Evolutionary conservation across 2,113 vertebrate species (phyloP), one percentile per base, ranked within the genome.

Genomic region (Spilogale gracilis): DNA sequence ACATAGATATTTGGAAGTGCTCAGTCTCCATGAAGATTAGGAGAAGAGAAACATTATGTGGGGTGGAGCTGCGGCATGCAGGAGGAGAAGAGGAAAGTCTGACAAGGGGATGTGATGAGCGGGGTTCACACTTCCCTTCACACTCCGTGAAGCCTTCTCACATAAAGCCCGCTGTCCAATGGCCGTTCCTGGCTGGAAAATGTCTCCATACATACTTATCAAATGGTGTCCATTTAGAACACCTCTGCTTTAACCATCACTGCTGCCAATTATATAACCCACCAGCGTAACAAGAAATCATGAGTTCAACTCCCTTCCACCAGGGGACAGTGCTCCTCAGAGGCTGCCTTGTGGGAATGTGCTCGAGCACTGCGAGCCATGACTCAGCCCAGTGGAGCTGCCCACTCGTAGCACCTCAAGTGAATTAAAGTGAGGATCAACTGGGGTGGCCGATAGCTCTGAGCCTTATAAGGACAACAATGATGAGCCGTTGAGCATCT

Each of bases 281-380:
- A 50, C 60, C n/a, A 80, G 25, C 0, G 23, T 45, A 48, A 74
- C 30, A 23, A 23, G 50, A 25, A n/a, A 30, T 20, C 1, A 3
- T 0, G 60, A 23, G 48, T 43, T 11, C n/a, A 8, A 1, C 23
- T 32, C 60, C 54, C 30, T n/a, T 14, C 61, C 27, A 21, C 17
- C 56, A 4, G 50, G n/a, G 85, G 25, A 54, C 0, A 18, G 8
- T 27, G 6, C 27, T 17, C 43, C 65, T n/a, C 2, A 1, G 65
- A 17, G 60, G 38, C 38, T 69, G 78, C 56, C 45, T 67, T 67
- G 43, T 58, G 76, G 48, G 63, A 30, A 54, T 32, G 60, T 17
- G 21, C 45, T 73, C 10, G 0, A 0, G 45, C n/a, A 18, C 0
- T 3, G 69, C 21, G 54, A 88, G 48, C 2, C 0, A 0, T n/a